Base-by-base conservation (phyloP, 2,113 vertebrate species). In the Ophthalmolycus amberensis region DNA sequence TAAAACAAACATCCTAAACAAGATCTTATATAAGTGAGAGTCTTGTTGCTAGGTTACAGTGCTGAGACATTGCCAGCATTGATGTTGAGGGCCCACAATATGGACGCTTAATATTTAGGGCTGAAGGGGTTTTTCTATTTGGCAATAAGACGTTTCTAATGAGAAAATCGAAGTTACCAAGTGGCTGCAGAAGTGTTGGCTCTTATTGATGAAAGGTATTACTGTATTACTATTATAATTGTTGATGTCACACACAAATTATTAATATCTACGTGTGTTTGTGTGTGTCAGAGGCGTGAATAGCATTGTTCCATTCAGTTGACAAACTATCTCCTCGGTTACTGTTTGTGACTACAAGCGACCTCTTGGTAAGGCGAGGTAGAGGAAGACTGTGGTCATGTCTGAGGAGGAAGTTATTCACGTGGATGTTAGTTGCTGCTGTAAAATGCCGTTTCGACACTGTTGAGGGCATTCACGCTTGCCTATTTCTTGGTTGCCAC, bases 41-140 rank as follows among this genome's bases (percentile, higher is more conserved):
- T 84, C 44, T 62, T 8, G 91, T 85, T 89, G 82, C 87, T 85
- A 72, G 42, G 78, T 68, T 76, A 84, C 84, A 67, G 63, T 52
- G 58, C 54, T 48, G 48, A 86, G 59, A 40, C 69, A 75, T 32
- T 62, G 64, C 34, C 20, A 65, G 54, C 70, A 71, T 56, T 67
- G 22, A 52, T 65, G 71, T 58, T 58, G 62, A 77, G 59, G 44
- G 52, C 46, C 50, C 1, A 59, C 3, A 73, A 25, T 50, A 71
- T 25, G 48, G 65, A 85, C 48, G 64, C 52, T 54, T 77, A 12
- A 81, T 65, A 75, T 54, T n/a, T 15, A 77, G 12, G 64, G 34
- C 66, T 44, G 52, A 60, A 11, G 25, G 20, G 37, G 32, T 44
- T 71, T 34, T 73, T 75, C 29, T 22, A 25, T 75, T 85, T 73